Conservation (phyloP, 1,140 invertebrate species). For the Drosophila takahashii region DNA sequence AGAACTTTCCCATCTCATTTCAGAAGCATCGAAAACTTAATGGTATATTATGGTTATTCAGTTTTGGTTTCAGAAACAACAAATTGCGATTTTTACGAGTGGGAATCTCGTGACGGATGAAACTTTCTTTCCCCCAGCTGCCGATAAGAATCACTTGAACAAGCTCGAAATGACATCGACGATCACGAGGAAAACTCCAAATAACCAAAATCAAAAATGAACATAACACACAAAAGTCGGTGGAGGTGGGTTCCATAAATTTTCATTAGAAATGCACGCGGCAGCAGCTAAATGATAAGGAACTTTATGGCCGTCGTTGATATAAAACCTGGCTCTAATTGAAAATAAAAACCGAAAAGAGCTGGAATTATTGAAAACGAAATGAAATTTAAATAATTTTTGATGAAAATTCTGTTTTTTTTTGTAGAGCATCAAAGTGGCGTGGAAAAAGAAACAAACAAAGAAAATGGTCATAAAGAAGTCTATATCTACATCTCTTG, state of each 20-base stretch:
- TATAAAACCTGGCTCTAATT: constrained; percentile 50
- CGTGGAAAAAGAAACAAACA: background rate
- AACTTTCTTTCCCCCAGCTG: constrained; percentile 8
- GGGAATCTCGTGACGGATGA: constrained; percentile 15
- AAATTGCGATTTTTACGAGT: constrained; percentile 52
- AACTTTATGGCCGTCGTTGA: constrained; percentile 30
- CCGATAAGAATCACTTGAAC: constrained; percentile 30
- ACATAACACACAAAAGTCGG: background rate
- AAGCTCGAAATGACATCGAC: constrained; percentile 26
- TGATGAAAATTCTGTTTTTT: constrained; percentile 36
- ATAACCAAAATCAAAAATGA: constrained; percentile 18
- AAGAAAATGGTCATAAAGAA: constrained; percentile 17
- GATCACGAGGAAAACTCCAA: constrained; percentile 1
- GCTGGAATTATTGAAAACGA: constrained; percentile 53
- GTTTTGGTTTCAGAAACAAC: constrained; percentile 20
- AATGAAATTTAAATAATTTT: constrained; percentile 65
- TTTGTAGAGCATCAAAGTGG: constrained; percentile 2
- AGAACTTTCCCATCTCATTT: constrained; percentile 1
- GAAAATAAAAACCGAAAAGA: constrained; percentile 52
- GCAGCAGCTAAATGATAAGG: constrained; percentile 35
- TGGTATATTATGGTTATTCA: constrained; percentile 9
- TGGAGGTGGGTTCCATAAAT: constrained; percentile 41
- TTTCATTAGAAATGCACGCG: constrained; percentile 42
- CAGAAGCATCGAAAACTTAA: constrained; percentile 21
- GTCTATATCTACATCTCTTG: constrained; percentile 25